Percentiles rank a stretch among this genome's conserved stretches.
These are phyloP conservation scores for Hetaerina titia DNA, from an alignment of 2,888 invertebrate species.

Conservation along the genomic window DNA sequence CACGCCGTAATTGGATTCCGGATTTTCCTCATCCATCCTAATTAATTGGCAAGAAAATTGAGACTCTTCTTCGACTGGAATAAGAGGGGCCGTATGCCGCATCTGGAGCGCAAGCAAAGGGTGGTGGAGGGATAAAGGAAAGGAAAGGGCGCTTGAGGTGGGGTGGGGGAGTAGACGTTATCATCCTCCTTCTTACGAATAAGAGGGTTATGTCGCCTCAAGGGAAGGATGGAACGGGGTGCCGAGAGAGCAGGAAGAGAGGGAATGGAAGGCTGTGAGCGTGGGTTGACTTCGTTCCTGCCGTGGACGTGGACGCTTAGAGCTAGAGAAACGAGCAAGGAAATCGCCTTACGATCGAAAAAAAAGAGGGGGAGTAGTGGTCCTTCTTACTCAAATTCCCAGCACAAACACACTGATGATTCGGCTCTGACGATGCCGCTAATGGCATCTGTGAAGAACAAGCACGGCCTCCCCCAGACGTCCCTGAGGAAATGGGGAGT, in stretches of 20 bases:
- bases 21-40: slow-evolving; percentile 52
- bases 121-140: neutral
- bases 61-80: neutral
- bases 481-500: neutral
- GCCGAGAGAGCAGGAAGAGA: neutral
- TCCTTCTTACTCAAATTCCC: neutral
- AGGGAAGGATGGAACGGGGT: neutral
- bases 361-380: neutral
- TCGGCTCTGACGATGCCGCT: neutral
- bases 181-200: neutral
- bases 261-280: no score
- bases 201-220: neutral
- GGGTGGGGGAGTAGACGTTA: slow-evolving; percentile 1
- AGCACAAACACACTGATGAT: neutral
- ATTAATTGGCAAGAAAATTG: slow-evolving; percentile 52
- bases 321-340: neutral
- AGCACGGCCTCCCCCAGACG: neutral
- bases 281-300: neutral
- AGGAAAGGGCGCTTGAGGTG: neutral
- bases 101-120: neutral
- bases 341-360: slow-evolving; percentile 51
- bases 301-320: neutral
- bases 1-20: slow-evolving; percentile 14
- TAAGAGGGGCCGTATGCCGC: neutral
- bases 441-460: slow-evolving; percentile 24